phyloP scores from a whole-genome alignment of 2,888 invertebrate genomes.

The Chalcis sispes region DNA sequence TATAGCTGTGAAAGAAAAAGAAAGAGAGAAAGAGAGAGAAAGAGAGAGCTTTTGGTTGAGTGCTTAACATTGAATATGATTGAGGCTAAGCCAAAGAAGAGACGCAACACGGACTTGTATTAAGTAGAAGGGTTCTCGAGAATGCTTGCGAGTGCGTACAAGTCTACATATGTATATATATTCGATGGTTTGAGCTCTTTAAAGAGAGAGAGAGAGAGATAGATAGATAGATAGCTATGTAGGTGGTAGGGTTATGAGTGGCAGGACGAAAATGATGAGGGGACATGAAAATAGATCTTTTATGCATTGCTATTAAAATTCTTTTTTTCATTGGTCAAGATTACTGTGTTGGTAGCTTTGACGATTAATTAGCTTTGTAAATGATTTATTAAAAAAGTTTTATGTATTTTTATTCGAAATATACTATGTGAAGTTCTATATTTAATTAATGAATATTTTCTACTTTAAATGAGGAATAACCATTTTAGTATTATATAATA shows the following conservation, averaged over 20 bases:
- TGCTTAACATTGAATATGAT: neutral
- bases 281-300: conserved; percentile 18
- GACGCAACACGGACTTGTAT: conserved; percentile 39
- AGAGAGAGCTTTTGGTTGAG: conserved; percentile 14
- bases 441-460: too few relatives aligned
- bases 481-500: too few relatives aligned
- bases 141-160: neutral
- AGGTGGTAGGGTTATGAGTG: neutral
- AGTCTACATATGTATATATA: neutral
- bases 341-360: too few relatives aligned
- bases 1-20: neutral
- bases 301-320: neutral
- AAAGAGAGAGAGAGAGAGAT: neutral
- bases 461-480: too few relatives aligned
- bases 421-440: too few relatives aligned
- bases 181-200: conserved; percentile 9
- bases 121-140: conserved; percentile 30
- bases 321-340: too few relatives aligned
- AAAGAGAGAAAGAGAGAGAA: too few relatives aligned
- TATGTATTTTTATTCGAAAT: too few relatives aligned
- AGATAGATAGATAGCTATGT: too few relatives aligned
- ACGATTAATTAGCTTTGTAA: too few relatives aligned
- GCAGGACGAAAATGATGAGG: neutral
- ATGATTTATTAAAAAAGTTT: too few relatives aligned
- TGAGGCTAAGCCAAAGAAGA: neutral